Base-by-base conservation (phyloP, 2,888 invertebrate genomes). In the Synanthedon tipuliformis region DNA sequence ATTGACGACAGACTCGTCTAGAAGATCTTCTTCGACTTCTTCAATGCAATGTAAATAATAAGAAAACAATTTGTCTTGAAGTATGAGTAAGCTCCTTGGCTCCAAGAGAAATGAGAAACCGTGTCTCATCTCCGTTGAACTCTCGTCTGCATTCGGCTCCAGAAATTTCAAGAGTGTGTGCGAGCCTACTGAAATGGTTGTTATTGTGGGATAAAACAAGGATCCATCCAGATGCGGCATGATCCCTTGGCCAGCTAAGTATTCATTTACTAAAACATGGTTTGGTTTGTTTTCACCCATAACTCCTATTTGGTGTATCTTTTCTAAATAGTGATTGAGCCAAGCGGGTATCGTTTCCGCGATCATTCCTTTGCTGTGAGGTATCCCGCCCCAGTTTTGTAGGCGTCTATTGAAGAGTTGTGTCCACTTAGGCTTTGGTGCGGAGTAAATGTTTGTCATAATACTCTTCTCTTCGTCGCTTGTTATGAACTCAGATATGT, bases 341-440 rank as follows among this genome's bases (percentile, higher is more conserved):
- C 98, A 98, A 74, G 79, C 65, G 1, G 99, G 98, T 61, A 99
- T 92, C 58, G 90, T 87, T 78, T 98, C 98, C 0, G 94, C 92
- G 58, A 99, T 91, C 95, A 99, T 96, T 55, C 97, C 97, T 68
- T 95, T 97, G 13, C 90, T 90, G 73, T 97, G 97, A 1, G 98
- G 98, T 54, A 97, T 87, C 0, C 99, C 99, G 23, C 99, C 99
- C 92, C 98, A 99, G 78, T 99, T 98, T 74, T 99, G 97, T n/a
- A 99, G 88, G 58, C 98, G 90, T 59, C 99, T 89, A 72, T 97
- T 94, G 16, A 93, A 91, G 48, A 99, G 88, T 70, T 94, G 94
- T 1, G 97, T 97, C 99, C 99, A 99, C 82, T 97, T 97, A 8
- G 98, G 98, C 66, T 91, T 94, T 71, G 99, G 98, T 10, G 92